Evolutionary conservation across 2,888 invertebrate genomes (phyloP).

Genomic region (Euclidia mi): DNA sequence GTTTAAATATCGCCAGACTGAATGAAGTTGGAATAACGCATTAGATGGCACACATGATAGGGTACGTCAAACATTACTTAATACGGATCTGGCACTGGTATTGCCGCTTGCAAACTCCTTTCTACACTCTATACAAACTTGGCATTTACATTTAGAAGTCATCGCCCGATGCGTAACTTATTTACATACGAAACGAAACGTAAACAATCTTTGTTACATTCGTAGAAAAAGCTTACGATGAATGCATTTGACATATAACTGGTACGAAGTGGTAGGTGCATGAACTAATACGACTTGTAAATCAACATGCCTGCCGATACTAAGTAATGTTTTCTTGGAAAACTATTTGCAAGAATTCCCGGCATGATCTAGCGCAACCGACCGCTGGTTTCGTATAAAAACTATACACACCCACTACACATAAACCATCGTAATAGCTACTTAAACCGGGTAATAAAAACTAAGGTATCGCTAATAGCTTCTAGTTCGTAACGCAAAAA

Average conservation of each 20-base stretch:
- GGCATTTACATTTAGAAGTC: neutral
- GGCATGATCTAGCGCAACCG: conserved; percentile 64
- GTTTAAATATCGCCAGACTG: too few relatives aligned
- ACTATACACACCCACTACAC: conserved; percentile 65
- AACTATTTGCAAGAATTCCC: conserved; percentile 68
- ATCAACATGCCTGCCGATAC: conserved; percentile 44
- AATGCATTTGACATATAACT: conserved; percentile 28
- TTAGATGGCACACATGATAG: too few relatives aligned
- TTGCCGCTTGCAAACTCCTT: too few relatives aligned
- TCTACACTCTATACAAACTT: neutral
- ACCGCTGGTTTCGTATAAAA: conserved; percentile 65
- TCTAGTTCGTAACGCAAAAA: conserved; percentile 51
- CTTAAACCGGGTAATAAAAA: conserved; percentile 59
- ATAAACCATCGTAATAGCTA: conserved; percentile 67
- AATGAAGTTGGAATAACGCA: too few relatives aligned
- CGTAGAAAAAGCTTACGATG: conserved; percentile 7
- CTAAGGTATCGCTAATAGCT: conserved; percentile 62
- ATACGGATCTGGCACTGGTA: too few relatives aligned
- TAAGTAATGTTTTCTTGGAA: conserved; percentile 51
- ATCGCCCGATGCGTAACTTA: conserved; percentile 4
- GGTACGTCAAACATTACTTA: too few relatives aligned
- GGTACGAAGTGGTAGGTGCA: conserved; percentile 35
- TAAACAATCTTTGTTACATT: conserved; percentile 8
- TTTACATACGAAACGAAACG: conserved; percentile 6
- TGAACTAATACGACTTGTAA: conserved; percentile 44